A percentile compares a stretch with the other conserved stretches of the same genome.
Conservation (phyloP, 2,113 vertebrate genomes). For the Gallinago jamesoni region DNA sequence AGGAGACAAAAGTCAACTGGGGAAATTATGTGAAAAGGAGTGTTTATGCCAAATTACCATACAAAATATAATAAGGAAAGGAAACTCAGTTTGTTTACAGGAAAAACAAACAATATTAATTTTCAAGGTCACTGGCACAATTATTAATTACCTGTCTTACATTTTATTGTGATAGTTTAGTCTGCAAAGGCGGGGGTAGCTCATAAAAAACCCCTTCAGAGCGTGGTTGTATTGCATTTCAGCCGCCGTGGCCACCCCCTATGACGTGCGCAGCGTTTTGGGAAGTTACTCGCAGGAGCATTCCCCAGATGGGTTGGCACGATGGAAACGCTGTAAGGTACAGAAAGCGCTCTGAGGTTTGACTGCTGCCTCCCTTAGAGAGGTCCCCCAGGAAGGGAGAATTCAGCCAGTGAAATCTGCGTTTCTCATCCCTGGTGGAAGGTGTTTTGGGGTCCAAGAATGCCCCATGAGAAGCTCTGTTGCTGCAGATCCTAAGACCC, state of each 20-base stretch:
- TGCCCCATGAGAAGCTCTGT: neutral
- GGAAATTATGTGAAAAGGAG: constrained; percentile 84
- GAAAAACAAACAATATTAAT: constrained; percentile 82
- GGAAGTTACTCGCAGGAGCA: constrained; percentile 65
- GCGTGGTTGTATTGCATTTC: constrained; percentile 30
- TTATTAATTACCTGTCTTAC: constrained; percentile 81
- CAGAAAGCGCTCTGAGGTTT: constrained; percentile 18
- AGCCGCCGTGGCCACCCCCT: constrained; percentile 34
- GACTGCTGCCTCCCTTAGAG: neutral
- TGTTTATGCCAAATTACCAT: constrained; percentile 84
- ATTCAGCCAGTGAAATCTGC: neutral
- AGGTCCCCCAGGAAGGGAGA: neutral
- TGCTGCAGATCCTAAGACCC: neutral
- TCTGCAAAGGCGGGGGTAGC: constrained; percentile 39
- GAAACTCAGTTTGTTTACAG: constrained; percentile 78
- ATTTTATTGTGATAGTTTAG: constrained; percentile 75
- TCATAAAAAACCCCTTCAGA: constrained; percentile 46
- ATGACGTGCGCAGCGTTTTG: neutral
- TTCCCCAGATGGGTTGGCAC: neutral
- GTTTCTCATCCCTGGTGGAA: neutral
- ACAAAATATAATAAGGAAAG: constrained; percentile 78
- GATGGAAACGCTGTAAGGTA: constrained; percentile 39
- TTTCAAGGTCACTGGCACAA: constrained; percentile 81
- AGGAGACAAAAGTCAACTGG: constrained; percentile 90
- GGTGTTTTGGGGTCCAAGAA: neutral